Percentiles rank a stretch among this genome's conserved stretches.
phyloP scores from a whole-genome alignment of 2,797 vertebrate genomes.

The Bovichtus diacanthus region DNA sequence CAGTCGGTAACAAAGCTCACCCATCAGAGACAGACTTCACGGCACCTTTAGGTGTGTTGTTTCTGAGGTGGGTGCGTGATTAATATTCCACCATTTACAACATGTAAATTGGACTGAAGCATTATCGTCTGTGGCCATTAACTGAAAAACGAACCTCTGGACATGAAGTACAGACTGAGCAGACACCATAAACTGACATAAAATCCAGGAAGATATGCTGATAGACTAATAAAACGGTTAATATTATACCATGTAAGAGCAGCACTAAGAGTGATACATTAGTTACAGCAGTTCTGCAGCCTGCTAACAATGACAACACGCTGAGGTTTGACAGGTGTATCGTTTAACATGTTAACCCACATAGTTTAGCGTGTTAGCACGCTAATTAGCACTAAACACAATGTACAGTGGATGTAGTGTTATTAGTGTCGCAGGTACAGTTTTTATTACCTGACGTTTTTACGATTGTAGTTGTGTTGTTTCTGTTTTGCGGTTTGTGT shows the following conservation, averaged over 20 bases:
- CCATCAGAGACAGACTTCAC: conserved; percentile 1
- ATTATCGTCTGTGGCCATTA: conserved; percentile 48
- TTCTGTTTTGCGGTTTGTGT: no score
- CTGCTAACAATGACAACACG: not conserved
- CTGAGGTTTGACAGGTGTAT: not conserved
- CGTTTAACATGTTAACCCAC: not conserved
- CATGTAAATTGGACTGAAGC: conserved; percentile 28
- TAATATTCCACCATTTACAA: conserved; percentile 38
- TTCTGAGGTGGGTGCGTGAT: conserved; percentile 14
- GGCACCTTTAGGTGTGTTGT: not conserved
- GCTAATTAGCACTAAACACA: not conserved
- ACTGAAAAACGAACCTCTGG: conserved; percentile 39
- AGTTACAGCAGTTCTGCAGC: not conserved
- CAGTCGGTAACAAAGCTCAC: not conserved
- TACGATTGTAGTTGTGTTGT: no score
- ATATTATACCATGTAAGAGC: conserved; percentile 22
- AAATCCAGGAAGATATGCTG: conserved; percentile 38
- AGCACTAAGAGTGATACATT: not conserved
- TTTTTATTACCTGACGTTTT: no score
- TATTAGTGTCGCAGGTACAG: not conserved
- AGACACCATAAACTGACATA: conserved; percentile 36
- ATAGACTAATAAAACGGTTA: conserved; percentile 34
- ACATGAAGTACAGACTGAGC: conserved; percentile 40
- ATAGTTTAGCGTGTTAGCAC: no score
- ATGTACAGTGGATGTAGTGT: no score